Evolutionary conservation across 92 coral and sea anemone genomes (phyloP).

Genomic region (Paramuricea clavata): DNA sequence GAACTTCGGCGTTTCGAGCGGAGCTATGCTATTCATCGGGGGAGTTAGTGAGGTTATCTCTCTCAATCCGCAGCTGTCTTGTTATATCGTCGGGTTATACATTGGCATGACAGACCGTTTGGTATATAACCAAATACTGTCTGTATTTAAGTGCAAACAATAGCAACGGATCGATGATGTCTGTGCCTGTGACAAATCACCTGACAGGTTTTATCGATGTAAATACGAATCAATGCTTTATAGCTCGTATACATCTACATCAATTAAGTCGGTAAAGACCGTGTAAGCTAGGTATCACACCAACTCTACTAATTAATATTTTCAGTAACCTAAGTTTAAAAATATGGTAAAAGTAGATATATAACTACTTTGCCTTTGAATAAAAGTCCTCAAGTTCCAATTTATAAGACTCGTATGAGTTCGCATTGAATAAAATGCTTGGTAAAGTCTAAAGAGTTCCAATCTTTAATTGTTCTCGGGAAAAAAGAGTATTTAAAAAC

Average conservation of each 20-base stretch:
- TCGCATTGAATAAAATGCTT: not conserved
- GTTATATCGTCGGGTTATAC: no score
- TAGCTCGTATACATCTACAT: not conserved
- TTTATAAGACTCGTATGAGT: constrained; percentile 11
- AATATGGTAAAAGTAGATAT: not conserved
- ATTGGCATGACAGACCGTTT: no score
- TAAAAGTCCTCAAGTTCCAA: not conserved
- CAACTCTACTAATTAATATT: not conserved
- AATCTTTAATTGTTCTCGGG: constrained; percentile 10
- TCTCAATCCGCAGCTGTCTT: no score
- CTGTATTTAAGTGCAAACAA: no score
- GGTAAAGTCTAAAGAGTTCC: constrained; percentile 16
- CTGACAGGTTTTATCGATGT: no score
- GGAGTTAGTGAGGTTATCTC: no score
- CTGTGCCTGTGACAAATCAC: no score
- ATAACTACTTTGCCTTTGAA: not conserved
- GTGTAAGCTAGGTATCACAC: not conserved
- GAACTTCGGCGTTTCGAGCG: no score
- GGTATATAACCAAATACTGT: no score
- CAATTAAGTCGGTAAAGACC: not conserved
- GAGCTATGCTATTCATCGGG: no score
- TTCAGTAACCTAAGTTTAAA: not conserved
- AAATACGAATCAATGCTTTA: no score
- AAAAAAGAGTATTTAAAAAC: constrained; percentile 13
- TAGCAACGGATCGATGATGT: no score